Evolutionary conservation across 1,140 invertebrate species (phyloP).

Genomic region (Triops cancriformis): DNA sequence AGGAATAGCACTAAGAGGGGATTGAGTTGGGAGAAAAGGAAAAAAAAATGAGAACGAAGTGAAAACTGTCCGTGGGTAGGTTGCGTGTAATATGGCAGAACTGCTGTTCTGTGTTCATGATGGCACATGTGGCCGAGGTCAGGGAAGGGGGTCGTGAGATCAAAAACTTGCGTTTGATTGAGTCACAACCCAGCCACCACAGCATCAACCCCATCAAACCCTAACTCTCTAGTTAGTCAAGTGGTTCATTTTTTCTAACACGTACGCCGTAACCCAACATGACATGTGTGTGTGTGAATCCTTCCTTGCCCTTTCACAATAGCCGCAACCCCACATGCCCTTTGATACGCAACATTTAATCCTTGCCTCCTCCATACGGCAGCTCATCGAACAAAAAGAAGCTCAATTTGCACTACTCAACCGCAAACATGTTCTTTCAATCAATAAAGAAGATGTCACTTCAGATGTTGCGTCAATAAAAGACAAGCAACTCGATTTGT

Average conservation of each 20-base stretch:
- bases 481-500: no score
- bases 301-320: not conserved
- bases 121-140: slow-evolving; percentile 11
- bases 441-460: no score
- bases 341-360: slow-evolving; percentile 4
- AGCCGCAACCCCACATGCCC: not conserved
- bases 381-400: not conserved
- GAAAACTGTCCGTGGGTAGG: slow-evolving; percentile 8
- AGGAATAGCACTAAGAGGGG: not conserved
- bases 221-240: not conserved
- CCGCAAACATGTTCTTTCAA: no score
- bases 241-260: not conserved
- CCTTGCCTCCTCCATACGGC: not conserved
- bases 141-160: slow-evolving; percentile 1
- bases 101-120: not conserved
- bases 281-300: not conserved
- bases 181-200: not conserved
- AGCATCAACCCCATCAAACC: not conserved
- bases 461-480: no score
- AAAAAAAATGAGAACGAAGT: not conserved
- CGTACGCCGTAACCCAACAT: slow-evolving; percentile 2
- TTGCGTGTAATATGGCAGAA: not conserved
- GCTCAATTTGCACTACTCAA: no score
- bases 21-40: not conserved
- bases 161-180: slow-evolving; percentile 14